phyloP scores from a whole-genome alignment of 2,797 vertebrate species.

The Eptatretus atami region DNA sequence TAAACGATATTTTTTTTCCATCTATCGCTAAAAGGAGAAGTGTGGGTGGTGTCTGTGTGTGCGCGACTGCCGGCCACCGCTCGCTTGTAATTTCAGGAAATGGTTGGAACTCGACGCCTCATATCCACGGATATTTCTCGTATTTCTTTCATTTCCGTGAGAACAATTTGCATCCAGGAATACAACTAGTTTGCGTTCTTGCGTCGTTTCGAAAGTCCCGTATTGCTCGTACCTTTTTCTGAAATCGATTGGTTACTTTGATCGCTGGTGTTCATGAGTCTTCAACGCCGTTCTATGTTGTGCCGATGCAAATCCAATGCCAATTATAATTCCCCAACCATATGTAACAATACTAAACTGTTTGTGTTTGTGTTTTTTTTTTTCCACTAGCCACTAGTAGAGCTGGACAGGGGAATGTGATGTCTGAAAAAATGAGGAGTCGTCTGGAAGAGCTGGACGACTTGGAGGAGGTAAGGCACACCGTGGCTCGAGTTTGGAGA shows the following conservation, averaged over 20 bases:
- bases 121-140: no score
- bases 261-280: conserved; percentile 16
- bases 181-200: no score
- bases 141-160: no score
- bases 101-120: no score
- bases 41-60: no score
- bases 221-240: not conserved
- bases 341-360: not conserved
- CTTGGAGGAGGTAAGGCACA: conserved; percentile 44
- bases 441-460: conserved; percentile 78
- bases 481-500: not conserved
- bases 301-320: not conserved
- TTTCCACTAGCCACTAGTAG: conserved; percentile 19
- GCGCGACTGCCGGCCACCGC: no score
- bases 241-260: conserved; percentile 11
- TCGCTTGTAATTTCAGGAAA: no score
- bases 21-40: no score
- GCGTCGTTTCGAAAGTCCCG: no score
- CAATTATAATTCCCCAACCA: not conserved
- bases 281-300: not conserved
- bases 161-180: no score
- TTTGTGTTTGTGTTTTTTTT: not conserved
- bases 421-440: conserved; percentile 84
- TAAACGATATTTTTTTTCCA: no score
- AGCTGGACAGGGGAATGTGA: conserved; percentile 26